These are phyloP conservation scores for Paratrypauchen microcephalus DNA, from an alignment of 2,797 vertebrate genomes.

Conservation along the genomic window DNA sequence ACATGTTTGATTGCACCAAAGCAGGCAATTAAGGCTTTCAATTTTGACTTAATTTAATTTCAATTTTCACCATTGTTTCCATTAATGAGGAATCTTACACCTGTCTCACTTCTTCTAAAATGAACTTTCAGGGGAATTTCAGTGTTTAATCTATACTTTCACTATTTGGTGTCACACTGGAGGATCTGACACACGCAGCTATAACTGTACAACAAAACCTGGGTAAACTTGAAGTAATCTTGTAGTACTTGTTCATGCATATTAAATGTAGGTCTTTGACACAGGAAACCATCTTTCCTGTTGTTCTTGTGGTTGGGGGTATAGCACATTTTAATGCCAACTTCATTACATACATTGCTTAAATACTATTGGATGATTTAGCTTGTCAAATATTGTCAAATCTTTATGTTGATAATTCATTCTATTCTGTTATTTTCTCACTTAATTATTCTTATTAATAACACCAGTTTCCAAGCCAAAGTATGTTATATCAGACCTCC, in stretches of 20 bases:
- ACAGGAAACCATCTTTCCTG: conserved; percentile 49
- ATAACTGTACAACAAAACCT: neutral
- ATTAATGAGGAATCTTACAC: conserved; percentile 37
- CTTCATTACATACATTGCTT: neutral
- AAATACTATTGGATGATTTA: neutral
- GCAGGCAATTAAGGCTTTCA: conserved; percentile 55
- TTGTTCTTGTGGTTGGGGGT: conserved; percentile 14
- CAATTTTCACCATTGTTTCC: conserved; percentile 49
- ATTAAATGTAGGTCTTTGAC: conserved; percentile 42
- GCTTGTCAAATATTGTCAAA: neutral
- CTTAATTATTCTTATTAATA: neutral
- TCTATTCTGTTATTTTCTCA: neutral
- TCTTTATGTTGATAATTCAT: neutral
- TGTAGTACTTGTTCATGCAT: conserved; percentile 12
- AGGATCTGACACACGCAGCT: conserved; percentile 24
- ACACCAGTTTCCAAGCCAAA: neutral
- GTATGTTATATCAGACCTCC: conserved; percentile 29
- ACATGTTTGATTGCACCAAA: conserved; percentile 57
- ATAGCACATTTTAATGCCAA: conserved; percentile 4
- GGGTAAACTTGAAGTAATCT: neutral
- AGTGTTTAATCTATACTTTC: conserved; percentile 3
- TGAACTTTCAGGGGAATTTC: conserved; percentile 8
- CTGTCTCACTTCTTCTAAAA: conserved; percentile 37
- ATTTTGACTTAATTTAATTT: conserved; percentile 42
- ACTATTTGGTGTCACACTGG: conserved; percentile 40